Conservation (phyloP, 2,888 invertebrate species). For the Polietes domitor region DNA sequence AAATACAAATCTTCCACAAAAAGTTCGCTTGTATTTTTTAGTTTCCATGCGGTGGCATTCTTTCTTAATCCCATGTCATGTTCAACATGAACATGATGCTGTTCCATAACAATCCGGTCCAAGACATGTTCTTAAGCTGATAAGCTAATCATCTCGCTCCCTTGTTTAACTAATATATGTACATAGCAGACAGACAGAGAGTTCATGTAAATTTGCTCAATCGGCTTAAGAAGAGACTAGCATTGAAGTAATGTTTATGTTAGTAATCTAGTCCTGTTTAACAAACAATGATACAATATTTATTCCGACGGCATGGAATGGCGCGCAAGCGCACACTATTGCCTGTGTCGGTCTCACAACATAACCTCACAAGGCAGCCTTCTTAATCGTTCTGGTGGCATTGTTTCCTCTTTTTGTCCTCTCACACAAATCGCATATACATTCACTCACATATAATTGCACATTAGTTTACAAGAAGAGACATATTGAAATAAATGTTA, state of each 20-base stretch:
- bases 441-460: no score
- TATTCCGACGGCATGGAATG: conserved; percentile 17
- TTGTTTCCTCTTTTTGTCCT: no score
- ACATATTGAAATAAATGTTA: no score
- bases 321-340: background rate
- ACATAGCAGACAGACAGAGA: conserved; percentile 38
- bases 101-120: no score
- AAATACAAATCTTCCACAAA: no score
- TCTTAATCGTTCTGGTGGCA: no score
- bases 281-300: conserved; percentile 79
- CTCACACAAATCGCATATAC: no score
- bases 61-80: background rate
- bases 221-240: conserved; percentile 74
- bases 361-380: no score
- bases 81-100: no score
- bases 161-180: background rate
- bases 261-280: conserved; percentile 78
- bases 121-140: background rate
- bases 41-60: background rate
- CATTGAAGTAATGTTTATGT: conserved; percentile 75
- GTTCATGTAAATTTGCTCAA: conserved; percentile 73
- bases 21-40: no score
- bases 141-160: conserved; percentile 48
- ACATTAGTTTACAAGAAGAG: no score
- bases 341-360: background rate